These are phyloP conservation scores for Teinopalpus imperialis DNA, from an alignment of 2,888 invertebrate species.

Conservation along the genomic window DNA sequence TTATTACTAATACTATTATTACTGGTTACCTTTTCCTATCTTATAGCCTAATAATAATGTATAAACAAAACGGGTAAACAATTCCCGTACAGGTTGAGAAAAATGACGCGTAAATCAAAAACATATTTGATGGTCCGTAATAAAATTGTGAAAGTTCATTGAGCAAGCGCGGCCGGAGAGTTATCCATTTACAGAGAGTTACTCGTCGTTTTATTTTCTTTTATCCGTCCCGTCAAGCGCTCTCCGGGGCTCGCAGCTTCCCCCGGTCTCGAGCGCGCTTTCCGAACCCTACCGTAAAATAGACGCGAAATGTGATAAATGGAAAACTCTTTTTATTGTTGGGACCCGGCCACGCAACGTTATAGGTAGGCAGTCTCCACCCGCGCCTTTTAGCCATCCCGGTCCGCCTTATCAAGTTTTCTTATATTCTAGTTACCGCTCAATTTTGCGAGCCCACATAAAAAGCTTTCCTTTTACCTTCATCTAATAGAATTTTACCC, in stretches of 20 bases:
- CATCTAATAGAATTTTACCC: slow-evolving; percentile 52
- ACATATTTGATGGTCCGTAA: slow-evolving; percentile 44
- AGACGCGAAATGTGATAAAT: slow-evolving; percentile 82
- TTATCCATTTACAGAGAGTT: slow-evolving; percentile 75
- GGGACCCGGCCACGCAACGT: slow-evolving; percentile 69
- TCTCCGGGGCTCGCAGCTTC: slow-evolving; percentile 62
- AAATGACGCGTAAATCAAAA: slow-evolving; percentile 25
- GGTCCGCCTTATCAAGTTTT: slow-evolving; percentile 74
- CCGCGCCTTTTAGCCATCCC: slow-evolving; percentile 51
- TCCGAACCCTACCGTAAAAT: slow-evolving; percentile 77
- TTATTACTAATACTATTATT: too few species aligned
- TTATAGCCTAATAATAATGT: neutral
- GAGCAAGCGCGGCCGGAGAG: slow-evolving; percentile 63
- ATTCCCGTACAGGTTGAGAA: slow-evolving; percentile 6
- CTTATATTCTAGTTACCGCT: slow-evolving; percentile 74
- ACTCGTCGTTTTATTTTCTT: slow-evolving; percentile 74
- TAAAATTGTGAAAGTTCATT: slow-evolving; percentile 63
- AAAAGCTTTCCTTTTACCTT: slow-evolving; percentile 58
- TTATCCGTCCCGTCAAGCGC: slow-evolving; percentile 63
- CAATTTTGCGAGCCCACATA: slow-evolving; percentile 68
- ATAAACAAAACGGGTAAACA: neutral
- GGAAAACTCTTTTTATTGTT: slow-evolving; percentile 78
- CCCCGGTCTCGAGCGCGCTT: slow-evolving; percentile 61
- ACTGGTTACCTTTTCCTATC: neutral
- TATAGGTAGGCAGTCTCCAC: slow-evolving; percentile 62